A percentile compares a stretch with the other conserved stretches of the same genome.
phyloP scores from a whole-genome alignment of 2,113 vertebrate genomes.

The Boulengeromyrus knoepffleri region DNA sequence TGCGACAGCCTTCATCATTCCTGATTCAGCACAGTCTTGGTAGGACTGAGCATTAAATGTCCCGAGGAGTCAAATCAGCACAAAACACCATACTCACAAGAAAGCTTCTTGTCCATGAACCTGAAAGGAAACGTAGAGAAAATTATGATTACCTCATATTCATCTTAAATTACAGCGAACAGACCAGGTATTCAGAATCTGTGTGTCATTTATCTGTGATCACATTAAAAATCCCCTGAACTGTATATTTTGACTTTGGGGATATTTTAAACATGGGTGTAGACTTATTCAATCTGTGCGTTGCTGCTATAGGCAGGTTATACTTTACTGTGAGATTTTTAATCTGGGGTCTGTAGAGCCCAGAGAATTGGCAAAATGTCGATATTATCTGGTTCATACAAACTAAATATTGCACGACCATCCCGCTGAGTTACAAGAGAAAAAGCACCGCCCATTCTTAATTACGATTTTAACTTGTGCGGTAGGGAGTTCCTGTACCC shows the following conservation, averaged over 20 bases:
- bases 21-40: not conserved
- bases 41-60: not conserved
- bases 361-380: not conserved
- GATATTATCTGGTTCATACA: not conserved
- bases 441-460: not conserved
- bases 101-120: constrained; percentile 97
- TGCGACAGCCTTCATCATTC: not conserved
- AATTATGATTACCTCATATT: not conserved
- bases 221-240: not conserved
- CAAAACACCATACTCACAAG: constrained; percentile 65
- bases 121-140: constrained; percentile 49
- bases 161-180: not conserved
- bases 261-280: not conserved
- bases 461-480: not conserved
- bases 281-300: not conserved
- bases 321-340: not conserved
- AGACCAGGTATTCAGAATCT: not conserved
- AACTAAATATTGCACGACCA: not conserved
- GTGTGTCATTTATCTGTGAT: not conserved
- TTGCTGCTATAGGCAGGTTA: not conserved
- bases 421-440: not conserved
- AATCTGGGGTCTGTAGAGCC: not conserved
- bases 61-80: not conserved
- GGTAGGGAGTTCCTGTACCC: not conserved
- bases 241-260: too few relatives aligned